Base-by-base conservation (phyloP, 2,888 invertebrate genomes). In the Luperina nickerlii region DNA sequence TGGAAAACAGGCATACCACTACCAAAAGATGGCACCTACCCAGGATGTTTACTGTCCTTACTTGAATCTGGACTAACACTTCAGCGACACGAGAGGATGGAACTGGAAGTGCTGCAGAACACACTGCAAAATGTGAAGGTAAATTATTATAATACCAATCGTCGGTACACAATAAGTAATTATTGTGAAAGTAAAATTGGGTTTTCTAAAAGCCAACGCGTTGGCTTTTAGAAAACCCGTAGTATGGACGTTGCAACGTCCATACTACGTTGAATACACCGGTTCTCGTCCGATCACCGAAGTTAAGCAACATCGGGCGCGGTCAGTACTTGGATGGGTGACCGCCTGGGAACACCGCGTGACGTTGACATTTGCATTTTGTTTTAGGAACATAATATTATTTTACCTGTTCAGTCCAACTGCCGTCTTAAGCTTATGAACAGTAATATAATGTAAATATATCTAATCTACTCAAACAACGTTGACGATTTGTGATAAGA, bases 261-360 rank as follows among this genome's bases (percentile, higher is more conserved):
- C 77, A 77, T 76, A 80, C 83, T 67, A 95, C 92, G 94, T 95
- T 96, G 95, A 95, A 95, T 87, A 94, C 95, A 95, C 95, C 94
- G 95, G 95, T 95, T 95, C 95, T 95, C 95, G 95, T 96, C 95
- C 95, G 96, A 96, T 96, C 96, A 96, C 96, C 95, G 95, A 95
- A 95, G 95, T 95, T 94, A 79, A 79, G 79, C 96, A 95, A 94
- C 94, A 92, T 95, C 94, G 95, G 95, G 95, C 95, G 95, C 91
- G 94, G 94, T 96, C 94, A 96, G 95, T 96, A 96, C 96, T 96
- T 96, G 95, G 95, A 95, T 96, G 95, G 95, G 95, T 95, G 95
- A 96, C 96, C 95, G 94, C 95, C 94, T 95, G 95, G 95, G 95
- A 95, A 95, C 94, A 95, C 94, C 93, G 89, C 94, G 94, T 95